phyloP scores from a whole-genome alignment of 1,140 invertebrate species.

The Leptinotarsa texana region DNA sequence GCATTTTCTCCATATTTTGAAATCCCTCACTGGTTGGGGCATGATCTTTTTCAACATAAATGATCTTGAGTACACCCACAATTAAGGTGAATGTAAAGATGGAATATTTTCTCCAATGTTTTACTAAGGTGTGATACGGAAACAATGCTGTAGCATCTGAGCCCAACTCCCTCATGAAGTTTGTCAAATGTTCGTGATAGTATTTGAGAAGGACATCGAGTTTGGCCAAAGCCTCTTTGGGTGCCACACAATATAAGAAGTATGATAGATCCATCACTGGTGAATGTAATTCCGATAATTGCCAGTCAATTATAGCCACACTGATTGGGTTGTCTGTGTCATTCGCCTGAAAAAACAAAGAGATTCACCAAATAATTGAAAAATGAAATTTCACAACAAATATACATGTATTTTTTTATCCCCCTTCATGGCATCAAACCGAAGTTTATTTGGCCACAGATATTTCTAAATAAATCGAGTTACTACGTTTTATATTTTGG shows the following conservation, averaged over 20 bases:
- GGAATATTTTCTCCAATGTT: conserved; percentile 33
- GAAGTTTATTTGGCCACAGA: too few relatives aligned
- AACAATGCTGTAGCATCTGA: background rate
- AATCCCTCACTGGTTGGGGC: background rate
- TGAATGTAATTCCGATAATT: conserved; percentile 60
- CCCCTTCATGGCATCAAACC: too few relatives aligned
- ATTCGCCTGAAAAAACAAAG: conserved; percentile 23
- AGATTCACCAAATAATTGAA: too few relatives aligned
- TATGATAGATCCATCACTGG: conserved; percentile 63
- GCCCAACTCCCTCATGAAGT: background rate
- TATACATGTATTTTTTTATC: too few relatives aligned
- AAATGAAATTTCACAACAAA: too few relatives aligned
- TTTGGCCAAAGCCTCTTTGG: conserved; percentile 51
- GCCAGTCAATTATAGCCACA: conserved; percentile 59
- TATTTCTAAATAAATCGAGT: too few relatives aligned
- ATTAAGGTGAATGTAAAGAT: background rate
- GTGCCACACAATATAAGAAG: conserved; percentile 61
- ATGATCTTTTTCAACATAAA: background rate
- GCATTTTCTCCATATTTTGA: background rate
- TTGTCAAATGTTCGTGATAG: conserved; percentile 8
- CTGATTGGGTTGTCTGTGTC: conserved; percentile 12
- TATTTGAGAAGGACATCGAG: background rate
- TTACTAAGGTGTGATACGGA: conserved; percentile 12
- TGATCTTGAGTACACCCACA: background rate
- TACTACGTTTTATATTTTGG: too few relatives aligned